Percentiles rank a stretch among this genome's conserved stretches.
Conservation (phyloP, 2,888 invertebrate species). For the Ametastegia equiseti region DNA sequence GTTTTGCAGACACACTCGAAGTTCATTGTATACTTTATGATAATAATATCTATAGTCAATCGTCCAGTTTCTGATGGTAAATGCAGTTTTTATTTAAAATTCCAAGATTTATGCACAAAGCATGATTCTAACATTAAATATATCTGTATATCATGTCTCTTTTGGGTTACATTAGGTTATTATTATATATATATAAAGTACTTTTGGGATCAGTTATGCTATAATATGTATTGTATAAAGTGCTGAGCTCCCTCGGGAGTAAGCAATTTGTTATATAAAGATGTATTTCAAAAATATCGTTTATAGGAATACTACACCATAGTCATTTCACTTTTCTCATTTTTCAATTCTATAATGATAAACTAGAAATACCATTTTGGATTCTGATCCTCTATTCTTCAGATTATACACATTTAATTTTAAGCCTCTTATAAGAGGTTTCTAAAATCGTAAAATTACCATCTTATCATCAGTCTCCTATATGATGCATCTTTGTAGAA, state of each 20-base stretch:
- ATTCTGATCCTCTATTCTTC: not conserved
- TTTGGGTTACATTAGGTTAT: not conserved
- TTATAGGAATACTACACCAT: constrained; percentile 22
- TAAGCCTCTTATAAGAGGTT: not conserved
- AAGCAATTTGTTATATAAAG: constrained; percentile 7
- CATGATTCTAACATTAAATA: not conserved
- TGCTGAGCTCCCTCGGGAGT: not conserved
- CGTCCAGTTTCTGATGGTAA: not conserved
- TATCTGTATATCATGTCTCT: not conserved
- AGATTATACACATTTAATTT: not conserved
- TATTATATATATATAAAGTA: not conserved
- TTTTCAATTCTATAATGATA: not conserved
- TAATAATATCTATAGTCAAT: not conserved
- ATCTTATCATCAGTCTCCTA: constrained; percentile 14
- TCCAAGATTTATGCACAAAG: constrained; percentile 1
- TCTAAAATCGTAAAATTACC: not conserved
- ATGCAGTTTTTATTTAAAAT: constrained; percentile 17
- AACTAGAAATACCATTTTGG: not conserved
- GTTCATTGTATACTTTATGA: not conserved
- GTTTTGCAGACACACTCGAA: not conserved
- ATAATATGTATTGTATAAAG: constrained; percentile 1
- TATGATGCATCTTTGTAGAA: constrained; percentile 1
- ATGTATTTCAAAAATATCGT: constrained; percentile 11
- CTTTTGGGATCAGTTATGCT: constrained; percentile 1
- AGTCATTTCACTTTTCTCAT: not conserved